A percentile compares a stretch with the other conserved stretches of the same genome.
Evolutionary conservation across 2,113 vertebrate genomes (phyloP).

Genomic region (Puntigrus tetrazona): DNA sequence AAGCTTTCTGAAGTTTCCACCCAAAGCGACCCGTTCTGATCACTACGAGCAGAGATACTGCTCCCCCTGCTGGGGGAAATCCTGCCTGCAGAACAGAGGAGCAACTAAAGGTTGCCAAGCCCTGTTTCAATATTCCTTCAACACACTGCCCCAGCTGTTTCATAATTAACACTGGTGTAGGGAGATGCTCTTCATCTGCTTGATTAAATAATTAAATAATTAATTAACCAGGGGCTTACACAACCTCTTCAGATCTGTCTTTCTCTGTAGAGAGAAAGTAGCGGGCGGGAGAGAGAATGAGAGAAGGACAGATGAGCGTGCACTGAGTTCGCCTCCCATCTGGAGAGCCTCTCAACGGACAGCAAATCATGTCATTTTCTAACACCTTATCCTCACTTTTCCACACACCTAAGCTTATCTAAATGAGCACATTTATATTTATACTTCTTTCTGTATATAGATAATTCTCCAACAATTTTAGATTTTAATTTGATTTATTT

Average conservation of each 20-base stretch:
- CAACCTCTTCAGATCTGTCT: slow-evolving; percentile 75
- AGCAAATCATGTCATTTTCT: slow-evolving; percentile 4
- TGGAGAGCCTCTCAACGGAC: slow-evolving; percentile 38
- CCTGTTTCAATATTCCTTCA: slow-evolving; percentile 59
- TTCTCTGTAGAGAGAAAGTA: slow-evolving; percentile 62
- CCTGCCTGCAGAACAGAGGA: slow-evolving; percentile 52
- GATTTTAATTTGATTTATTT: too few species aligned
- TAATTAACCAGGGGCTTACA: slow-evolving; percentile 76
- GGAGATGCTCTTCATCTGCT: slow-evolving; percentile 75
- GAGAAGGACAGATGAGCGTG: slow-evolving; percentile 33
- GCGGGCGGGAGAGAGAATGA: slow-evolving; percentile 35
- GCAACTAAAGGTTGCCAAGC: slow-evolving; percentile 43
- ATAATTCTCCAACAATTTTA: neutral
- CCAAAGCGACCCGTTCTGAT: neutral
- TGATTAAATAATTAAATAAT: slow-evolving; percentile 82
- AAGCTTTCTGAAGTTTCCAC: neutral
- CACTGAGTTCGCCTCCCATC: slow-evolving; percentile 23
- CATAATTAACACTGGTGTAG: slow-evolving; percentile 80
- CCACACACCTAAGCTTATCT: neutral
- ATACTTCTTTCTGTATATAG: neutral
- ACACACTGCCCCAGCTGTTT: slow-evolving; percentile 76
- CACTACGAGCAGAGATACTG: slow-evolving; percentile 61
- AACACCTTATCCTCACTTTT: neutral
- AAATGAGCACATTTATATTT: neutral
- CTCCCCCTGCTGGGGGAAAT: slow-evolving; percentile 67